Percentiles rank a stretch among this genome's conserved stretches.
Conservation (phyloP, 1,140 invertebrate species). For the Trichoplusia ni region DNA sequence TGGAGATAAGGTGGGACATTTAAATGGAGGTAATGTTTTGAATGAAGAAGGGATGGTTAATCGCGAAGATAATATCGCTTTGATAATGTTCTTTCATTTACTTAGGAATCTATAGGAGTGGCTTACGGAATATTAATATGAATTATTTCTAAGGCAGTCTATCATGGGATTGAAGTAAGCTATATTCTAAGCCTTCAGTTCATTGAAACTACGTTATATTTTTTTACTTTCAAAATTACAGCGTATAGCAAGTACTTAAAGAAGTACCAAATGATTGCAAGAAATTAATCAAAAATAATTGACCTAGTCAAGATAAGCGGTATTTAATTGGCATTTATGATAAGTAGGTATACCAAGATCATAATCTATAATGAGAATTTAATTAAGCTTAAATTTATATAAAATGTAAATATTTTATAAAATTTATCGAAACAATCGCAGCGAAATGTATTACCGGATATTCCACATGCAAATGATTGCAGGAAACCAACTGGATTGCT, state of each 20-base stretch:
- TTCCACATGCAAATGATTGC: not conserved
- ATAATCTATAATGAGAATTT: not conserved
- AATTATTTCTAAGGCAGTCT: too few species aligned
- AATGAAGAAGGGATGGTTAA: constrained; percentile 14
- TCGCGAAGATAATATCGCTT: constrained; percentile 9
- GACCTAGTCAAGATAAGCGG: not conserved
- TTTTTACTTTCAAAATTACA: too few species aligned
- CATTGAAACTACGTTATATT: too few species aligned
- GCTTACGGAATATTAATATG: too few species aligned
- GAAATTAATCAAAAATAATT: constrained; percentile 3
- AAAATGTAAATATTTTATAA: too few species aligned
- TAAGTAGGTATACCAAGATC: not conserved
- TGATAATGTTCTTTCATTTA: constrained; percentile 1
- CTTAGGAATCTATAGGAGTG: not conserved
- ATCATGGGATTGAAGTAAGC: too few species aligned
- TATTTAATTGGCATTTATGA: not conserved
- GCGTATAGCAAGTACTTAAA: too few species aligned
- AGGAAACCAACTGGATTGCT: not conserved
- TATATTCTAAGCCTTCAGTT: too few species aligned
- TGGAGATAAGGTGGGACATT: constrained; percentile 21
- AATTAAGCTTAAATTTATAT: too few species aligned
- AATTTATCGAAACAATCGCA: too few species aligned
- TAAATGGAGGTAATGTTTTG: constrained; percentile 22
- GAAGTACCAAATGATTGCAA: not conserved
- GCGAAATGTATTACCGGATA: not conserved